Percentiles rank a stretch among this genome's conserved stretches.
Evolutionary conservation across 2,113 vertebrate species (phyloP).

Genomic region (Dicentrarchus labrax): DNA sequence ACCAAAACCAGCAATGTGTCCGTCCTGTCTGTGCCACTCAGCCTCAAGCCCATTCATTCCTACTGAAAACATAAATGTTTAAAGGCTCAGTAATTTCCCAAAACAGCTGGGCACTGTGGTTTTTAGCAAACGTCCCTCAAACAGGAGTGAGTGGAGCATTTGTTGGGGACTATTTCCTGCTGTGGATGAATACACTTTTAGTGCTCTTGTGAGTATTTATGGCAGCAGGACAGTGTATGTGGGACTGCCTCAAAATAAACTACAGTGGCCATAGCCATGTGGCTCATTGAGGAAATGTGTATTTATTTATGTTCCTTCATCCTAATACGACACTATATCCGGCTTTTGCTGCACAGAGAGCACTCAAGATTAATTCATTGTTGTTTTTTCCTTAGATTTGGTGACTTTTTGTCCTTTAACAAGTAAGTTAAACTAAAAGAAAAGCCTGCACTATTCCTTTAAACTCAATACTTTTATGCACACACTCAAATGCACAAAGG

Average conservation of each 20-base stretch:
- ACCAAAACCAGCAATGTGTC: too few relatives aligned
- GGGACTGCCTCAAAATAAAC: background rate
- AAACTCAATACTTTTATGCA: background rate
- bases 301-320: too few relatives aligned
- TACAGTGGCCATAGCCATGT: background rate
- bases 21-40: too few relatives aligned
- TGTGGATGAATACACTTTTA: slow-evolving; percentile 9
- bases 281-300: background rate
- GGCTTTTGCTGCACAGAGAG: too few relatives aligned
- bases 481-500: slow-evolving; percentile 8
- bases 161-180: slow-evolving; percentile 8
- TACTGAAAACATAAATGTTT: background rate
- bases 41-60: background rate
- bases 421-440: background rate
- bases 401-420: background rate
- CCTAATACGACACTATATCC: too few relatives aligned
- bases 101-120: background rate
- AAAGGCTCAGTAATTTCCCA: too few relatives aligned
- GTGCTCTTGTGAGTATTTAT: background rate
- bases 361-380: too few relatives aligned
- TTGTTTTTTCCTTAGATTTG: too few relatives aligned
- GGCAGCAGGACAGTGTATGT: background rate
- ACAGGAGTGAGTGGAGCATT: background rate
- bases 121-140: background rate
- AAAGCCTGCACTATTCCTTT: background rate